Conservation (phyloP, 2,113 vertebrate genomes). For the Edolisoma coerulescens region DNA sequence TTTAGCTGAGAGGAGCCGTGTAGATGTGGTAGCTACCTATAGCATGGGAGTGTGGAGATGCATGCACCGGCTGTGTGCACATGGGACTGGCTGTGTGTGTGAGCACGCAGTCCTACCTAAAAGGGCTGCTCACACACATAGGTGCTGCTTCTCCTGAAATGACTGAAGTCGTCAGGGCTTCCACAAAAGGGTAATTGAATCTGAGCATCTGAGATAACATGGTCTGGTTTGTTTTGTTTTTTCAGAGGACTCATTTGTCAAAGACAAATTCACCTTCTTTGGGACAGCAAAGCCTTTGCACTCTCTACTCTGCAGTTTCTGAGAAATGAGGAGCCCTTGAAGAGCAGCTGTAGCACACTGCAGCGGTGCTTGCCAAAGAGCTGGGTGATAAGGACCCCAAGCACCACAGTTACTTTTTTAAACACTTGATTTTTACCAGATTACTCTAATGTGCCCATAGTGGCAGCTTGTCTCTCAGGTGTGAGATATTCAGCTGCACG, state of each 20-base stretch:
- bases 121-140: not conserved
- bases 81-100: not conserved
- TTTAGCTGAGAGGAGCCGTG: not conserved
- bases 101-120: not conserved
- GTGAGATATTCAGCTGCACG: not conserved
- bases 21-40: not conserved
- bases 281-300: not conserved
- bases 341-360: not conserved
- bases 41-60: not conserved
- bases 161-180: not conserved
- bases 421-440: not conserved
- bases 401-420: not conserved
- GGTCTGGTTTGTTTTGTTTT: not conserved
- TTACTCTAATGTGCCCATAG: not conserved
- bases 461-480: not conserved
- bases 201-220: not conserved
- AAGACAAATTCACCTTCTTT: not conserved
- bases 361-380: not conserved
- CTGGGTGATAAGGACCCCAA: not conserved
- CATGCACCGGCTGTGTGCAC: not conserved
- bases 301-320: not conserved
- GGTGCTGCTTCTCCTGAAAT: not conserved
- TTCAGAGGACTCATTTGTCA: not conserved
- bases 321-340: not conserved
- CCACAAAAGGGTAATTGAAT: not conserved